phyloP scores from a whole-genome alignment of 37 sponge, comb jelly and placozoan genomes.

The Dysidea cf. avara region DNA sequence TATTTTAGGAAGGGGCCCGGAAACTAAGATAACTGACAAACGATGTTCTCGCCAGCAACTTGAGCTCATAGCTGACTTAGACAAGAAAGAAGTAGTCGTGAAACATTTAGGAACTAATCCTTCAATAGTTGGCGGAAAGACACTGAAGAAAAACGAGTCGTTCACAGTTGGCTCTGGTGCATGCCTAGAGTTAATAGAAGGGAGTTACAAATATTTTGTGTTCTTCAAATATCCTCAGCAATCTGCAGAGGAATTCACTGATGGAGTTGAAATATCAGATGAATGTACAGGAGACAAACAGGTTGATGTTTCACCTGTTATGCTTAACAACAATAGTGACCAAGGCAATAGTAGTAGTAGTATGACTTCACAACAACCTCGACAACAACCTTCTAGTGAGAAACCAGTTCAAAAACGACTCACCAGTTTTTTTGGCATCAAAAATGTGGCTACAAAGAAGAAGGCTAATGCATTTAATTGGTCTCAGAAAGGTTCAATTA shows the following conservation, averaged over 20 bases:
- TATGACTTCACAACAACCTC: background rate
- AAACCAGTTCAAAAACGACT: background rate
- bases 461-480: slow-evolving; percentile 3
- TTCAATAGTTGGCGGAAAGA: slow-evolving; percentile 38
- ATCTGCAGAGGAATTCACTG: background rate
- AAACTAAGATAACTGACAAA: slow-evolving; percentile 47
- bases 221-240: slow-evolving; percentile 34
- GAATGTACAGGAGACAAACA: background rate
- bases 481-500: slow-evolving; percentile 12
- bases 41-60: slow-evolving; percentile 63
- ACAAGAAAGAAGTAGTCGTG: slow-evolving; percentile 48
- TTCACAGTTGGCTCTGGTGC: slow-evolving; percentile 45
- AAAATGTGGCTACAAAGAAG: background rate
- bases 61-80: slow-evolving; percentile 63
- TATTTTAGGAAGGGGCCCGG: slow-evolving; percentile 53
- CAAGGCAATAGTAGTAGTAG: background rate
- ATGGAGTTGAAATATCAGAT: background rate
- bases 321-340: background rate
- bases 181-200: slow-evolving; percentile 46
- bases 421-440: too few species aligned
- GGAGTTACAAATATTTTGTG: slow-evolving; percentile 42
- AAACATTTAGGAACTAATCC: slow-evolving; percentile 46
- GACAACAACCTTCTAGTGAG: background rate
- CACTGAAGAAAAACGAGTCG: slow-evolving; percentile 20
- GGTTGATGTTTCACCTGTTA: background rate